Conservation (phyloP, 2,888 invertebrate genomes). For the Entomobrya proxima region DNA sequence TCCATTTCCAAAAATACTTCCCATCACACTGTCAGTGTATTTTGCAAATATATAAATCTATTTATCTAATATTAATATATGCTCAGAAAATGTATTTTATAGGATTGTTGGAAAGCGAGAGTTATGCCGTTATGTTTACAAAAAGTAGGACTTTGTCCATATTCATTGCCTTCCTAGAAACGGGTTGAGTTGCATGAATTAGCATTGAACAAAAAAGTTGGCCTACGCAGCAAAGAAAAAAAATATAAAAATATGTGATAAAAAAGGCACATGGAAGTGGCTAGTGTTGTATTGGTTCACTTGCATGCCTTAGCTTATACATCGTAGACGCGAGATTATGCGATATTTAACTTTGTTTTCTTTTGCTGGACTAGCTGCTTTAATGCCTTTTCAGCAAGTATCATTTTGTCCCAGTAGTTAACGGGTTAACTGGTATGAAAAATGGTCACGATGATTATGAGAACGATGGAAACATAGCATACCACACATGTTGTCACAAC, state of each 20-base stretch:
- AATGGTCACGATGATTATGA: too few relatives aligned
- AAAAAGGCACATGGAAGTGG: conserved; percentile 9
- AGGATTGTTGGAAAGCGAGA: conserved; percentile 22
- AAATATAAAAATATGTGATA: background rate
- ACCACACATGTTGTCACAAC: too few relatives aligned
- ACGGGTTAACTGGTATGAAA: conserved; percentile 38
- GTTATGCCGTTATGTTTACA: background rate
- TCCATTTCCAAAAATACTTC: too few relatives aligned
- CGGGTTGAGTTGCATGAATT: conserved; percentile 29
- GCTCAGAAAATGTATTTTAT: background rate
- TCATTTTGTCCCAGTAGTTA: conserved; percentile 25
- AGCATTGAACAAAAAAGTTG: conserved; percentile 23
- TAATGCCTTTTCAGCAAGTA: background rate
- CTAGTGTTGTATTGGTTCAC: background rate
- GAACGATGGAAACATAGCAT: too few relatives aligned
- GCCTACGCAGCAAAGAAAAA: conserved; percentile 13
- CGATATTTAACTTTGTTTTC: background rate
- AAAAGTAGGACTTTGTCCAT: conserved; percentile 47
- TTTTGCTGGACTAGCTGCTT: background rate
- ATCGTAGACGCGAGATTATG: too few relatives aligned
- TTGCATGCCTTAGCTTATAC: too few relatives aligned
- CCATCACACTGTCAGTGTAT: too few relatives aligned
- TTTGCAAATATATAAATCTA: too few relatives aligned
- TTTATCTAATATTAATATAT: background rate
- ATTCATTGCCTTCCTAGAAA: conserved; percentile 41